Conservation (phyloP, 2,797 vertebrate genomes). For the Manis crassicaudata region DNA sequence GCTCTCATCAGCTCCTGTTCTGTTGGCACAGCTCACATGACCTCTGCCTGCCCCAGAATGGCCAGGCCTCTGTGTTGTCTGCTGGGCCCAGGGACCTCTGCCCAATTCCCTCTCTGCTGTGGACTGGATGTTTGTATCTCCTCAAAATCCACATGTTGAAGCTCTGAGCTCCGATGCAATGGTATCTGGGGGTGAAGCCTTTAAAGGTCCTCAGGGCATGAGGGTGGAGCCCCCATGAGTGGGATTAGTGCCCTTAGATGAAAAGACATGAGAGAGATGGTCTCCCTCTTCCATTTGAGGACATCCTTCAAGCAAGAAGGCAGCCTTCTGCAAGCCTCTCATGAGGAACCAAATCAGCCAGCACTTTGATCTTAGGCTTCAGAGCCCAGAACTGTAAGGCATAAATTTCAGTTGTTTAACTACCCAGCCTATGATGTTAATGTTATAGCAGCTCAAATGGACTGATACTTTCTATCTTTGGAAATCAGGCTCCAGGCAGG, state of each 20-base stretch:
- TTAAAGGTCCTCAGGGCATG: background rate
- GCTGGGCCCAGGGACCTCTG: background rate
- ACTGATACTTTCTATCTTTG: background rate
- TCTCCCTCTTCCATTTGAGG: background rate
- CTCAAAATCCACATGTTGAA: background rate
- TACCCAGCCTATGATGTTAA: no score
- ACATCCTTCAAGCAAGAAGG: background rate
- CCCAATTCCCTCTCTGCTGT: background rate
- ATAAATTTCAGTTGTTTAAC: background rate
- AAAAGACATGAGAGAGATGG: background rate
- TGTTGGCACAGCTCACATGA: background rate
- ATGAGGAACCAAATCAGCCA: background rate
- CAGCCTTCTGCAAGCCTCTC: background rate
- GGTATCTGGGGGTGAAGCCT: background rate
- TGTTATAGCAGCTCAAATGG: background rate
- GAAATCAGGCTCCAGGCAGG: background rate
- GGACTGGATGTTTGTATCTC: background rate
- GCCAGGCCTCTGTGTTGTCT: background rate
- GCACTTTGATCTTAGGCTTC: background rate
- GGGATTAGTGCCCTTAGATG: background rate
- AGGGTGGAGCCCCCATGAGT: background rate
- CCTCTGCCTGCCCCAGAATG: background rate
- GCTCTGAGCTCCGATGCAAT: no score
- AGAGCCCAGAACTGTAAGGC: background rate
- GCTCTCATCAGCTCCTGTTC: background rate